These are phyloP conservation scores for Emydocephalus ijimae DNA, from an alignment of 2,113 vertebrate genomes.

Conservation along the genomic window DNA sequence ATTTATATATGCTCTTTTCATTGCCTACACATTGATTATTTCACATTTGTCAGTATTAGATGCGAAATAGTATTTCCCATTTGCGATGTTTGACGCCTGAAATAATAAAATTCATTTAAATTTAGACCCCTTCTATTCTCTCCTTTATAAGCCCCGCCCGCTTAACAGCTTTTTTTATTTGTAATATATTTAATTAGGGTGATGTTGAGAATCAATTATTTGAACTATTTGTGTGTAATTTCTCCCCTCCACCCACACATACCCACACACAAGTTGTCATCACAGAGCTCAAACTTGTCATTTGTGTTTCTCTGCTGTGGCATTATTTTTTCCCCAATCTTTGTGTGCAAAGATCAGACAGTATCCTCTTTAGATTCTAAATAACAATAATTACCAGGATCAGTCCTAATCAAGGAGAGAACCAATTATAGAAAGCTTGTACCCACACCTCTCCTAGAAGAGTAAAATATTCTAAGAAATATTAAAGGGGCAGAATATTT, in stretches of 20 bases:
- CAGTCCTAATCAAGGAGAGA: background rate
- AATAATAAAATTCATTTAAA: slow-evolving; percentile 13
- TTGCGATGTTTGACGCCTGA: slow-evolving; percentile 26
- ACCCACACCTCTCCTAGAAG: no score
- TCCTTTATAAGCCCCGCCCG: background rate
- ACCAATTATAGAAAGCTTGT: background rate
- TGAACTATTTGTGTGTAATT: background rate
- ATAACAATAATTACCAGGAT: background rate
- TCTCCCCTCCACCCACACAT: background rate
- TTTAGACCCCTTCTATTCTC: background rate
- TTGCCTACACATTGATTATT: slow-evolving; percentile 50
- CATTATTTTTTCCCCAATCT: background rate
- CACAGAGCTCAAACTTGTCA: background rate
- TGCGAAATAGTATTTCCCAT: slow-evolving; percentile 43
- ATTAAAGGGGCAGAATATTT: no score
- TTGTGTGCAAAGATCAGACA: background rate
- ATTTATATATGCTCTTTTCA: slow-evolving; percentile 43
- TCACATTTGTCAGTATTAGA: slow-evolving; percentile 51
- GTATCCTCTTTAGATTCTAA: background rate
- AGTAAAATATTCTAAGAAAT: no score
- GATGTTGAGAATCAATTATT: background rate
- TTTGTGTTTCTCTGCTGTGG: background rate
- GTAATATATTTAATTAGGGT: slow-evolving; percentile 16
- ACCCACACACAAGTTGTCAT: background rate
- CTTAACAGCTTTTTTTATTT: background rate